Conservation (phyloP, 2,888 invertebrate species). For the Diogma glabrata region DNA sequence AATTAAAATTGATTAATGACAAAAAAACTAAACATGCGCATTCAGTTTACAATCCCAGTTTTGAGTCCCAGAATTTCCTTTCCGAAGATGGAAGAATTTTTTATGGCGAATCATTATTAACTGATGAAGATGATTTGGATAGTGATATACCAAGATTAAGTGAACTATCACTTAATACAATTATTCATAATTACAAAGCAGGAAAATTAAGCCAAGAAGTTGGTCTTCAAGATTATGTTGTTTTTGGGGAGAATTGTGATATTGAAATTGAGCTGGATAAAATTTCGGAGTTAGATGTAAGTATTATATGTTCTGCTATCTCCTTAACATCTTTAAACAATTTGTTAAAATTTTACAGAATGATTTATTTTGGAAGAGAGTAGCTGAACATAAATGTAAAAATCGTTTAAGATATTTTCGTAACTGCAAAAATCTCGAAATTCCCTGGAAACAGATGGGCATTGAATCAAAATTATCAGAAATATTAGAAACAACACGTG, state of each 20-base stretch:
- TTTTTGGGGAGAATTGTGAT: conserved; percentile 10
- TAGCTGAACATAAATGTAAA: conserved; percentile 8
- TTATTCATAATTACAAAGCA: conserved; percentile 6
- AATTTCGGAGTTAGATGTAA: conserved; percentile 9
- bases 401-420: not conserved
- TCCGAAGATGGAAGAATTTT: conserved; percentile 13
- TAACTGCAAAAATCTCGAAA: not conserved
- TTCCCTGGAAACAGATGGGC: conserved; percentile 12
- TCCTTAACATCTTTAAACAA: not conserved
- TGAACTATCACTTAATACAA: not conserved
- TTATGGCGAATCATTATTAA: conserved; percentile 11
- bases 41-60: conserved; percentile 14
- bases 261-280: conserved; percentile 9
- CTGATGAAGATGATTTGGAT: not conserved
- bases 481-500: conserved; percentile 8
- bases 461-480: conserved; percentile 13
- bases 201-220: conserved; percentile 3
- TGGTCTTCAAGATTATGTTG: not conserved
- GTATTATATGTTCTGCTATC: not conserved
- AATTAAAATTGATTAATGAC: not conserved
- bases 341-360: conserved; percentile 1
- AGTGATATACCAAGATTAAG: not conserved
- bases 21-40: not conserved
- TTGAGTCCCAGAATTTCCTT: conserved; percentile 3
- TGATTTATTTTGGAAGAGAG: conserved; percentile 14